Percentiles rank a stretch among this genome's conserved stretches.
These are phyloP conservation scores for Philopotamus ludificatus DNA, from an alignment of 1,140 invertebrate species.

Conservation along the genomic window DNA sequence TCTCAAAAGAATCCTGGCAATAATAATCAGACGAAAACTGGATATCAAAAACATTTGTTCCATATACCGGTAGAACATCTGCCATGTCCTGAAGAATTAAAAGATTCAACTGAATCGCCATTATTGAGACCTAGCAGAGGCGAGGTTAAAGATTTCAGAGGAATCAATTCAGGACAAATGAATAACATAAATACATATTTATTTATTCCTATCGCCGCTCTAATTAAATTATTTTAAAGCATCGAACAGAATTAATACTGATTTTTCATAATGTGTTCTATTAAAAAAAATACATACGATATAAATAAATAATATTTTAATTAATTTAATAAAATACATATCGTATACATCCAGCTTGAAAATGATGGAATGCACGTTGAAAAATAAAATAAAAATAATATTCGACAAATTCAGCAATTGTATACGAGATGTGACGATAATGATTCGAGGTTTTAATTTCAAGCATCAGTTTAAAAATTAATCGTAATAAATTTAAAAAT, in stretches of 20 bases:
- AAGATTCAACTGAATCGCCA: slow-evolving; percentile 54
- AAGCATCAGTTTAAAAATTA: no score
- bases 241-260: not conserved
- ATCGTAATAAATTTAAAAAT: no score
- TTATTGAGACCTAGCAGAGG: slow-evolving; percentile 44
- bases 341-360: no score
- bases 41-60: slow-evolving; percentile 47
- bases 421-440: no score
- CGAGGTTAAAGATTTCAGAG: slow-evolving; percentile 37
- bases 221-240: not conserved
- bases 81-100: slow-evolving; percentile 59
- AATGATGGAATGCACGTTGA: no score
- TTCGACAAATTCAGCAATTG: no score
- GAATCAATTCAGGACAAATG: slow-evolving; percentile 11
- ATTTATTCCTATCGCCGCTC: not conserved
- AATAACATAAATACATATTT: not conserved
- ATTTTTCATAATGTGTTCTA: no score
- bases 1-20: not conserved
- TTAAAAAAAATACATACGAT: no score
- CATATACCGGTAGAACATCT: slow-evolving; percentile 58
- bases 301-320: no score
- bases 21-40: slow-evolving; percentile 33
- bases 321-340: no score
- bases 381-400: no score
- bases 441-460: no score